Evolutionary conservation across 1,140 invertebrate genomes (phyloP).

Genomic region (Aleiodes sp.): DNA sequence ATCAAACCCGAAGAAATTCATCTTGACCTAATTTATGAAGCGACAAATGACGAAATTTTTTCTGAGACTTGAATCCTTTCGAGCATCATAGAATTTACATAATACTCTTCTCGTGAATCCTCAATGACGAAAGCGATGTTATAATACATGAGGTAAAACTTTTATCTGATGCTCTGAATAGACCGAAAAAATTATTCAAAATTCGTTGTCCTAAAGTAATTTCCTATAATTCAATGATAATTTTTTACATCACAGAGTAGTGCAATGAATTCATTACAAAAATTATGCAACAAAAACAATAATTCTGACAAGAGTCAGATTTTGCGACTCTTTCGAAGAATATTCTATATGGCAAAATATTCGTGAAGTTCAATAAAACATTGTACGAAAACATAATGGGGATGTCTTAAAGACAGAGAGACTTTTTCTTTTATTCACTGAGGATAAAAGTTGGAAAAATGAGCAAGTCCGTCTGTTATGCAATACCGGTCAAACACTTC

Average conservation of each 20-base stretch:
- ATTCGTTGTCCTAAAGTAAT: too few species aligned
- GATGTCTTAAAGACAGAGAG: background rate
- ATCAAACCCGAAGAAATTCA: too few species aligned
- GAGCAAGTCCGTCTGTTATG: background rate
- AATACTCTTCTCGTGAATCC: conserved; percentile 31
- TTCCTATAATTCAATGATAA: too few species aligned
- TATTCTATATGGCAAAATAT: background rate
- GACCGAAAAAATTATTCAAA: background rate
- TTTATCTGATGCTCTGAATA: background rate
- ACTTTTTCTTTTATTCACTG: background rate
- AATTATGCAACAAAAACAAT: too few species aligned
- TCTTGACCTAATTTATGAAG: too few species aligned
- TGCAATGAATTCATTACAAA: too few species aligned
- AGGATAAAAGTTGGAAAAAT: background rate
- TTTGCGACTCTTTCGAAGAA: too few species aligned
- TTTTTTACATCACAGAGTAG: too few species aligned
- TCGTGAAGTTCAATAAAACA: background rate
- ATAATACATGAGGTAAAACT: conserved; percentile 14
- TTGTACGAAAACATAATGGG: background rate
- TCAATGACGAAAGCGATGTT: conserved; percentile 27
- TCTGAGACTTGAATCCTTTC: background rate
- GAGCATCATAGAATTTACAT: conserved; percentile 14
- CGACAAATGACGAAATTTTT: background rate
- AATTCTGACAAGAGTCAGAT: too few species aligned
- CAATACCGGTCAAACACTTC: background rate